Percentiles rank a stretch among this genome's conserved stretches.
Evolutionary conservation across 2,113 vertebrate genomes (phyloP).

Genomic region (Pheucticus melanocephalus): DNA sequence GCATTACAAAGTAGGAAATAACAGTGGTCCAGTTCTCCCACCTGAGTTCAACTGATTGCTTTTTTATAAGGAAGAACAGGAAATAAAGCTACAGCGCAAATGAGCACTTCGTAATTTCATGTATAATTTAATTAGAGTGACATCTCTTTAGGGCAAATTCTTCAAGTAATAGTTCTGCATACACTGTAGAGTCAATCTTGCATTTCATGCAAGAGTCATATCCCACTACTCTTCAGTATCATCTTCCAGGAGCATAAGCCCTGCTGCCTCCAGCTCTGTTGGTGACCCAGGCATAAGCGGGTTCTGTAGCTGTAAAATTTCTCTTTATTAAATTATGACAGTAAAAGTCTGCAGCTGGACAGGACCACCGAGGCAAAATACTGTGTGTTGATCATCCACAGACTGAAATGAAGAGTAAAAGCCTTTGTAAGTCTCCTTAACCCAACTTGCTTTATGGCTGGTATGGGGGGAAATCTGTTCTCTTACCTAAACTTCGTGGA

Average conservation of each 20-base stretch:
- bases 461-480: fast-evolving
- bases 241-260: not conserved
- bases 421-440: not conserved
- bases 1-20: not conserved
- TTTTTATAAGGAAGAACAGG: not conserved
- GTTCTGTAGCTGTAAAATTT: not conserved
- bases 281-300: not conserved
- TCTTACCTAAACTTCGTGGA: not conserved
- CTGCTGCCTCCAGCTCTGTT: not conserved
- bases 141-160: not conserved
- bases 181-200: not conserved
- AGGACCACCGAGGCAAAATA: not conserved
- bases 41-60: not conserved
- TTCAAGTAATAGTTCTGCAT: not conserved
- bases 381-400: not conserved
- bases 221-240: not conserved
- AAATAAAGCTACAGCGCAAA: not conserved
- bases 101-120: not conserved
- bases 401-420: not conserved
- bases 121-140: not conserved
- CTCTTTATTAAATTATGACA: not conserved
- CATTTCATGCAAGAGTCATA: not conserved
- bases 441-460: not conserved
- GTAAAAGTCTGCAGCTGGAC: not conserved
- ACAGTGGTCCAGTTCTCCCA: not conserved